Conservation (phyloP, 1,140 invertebrate species). For the Trachelipus rathkii region DNA sequence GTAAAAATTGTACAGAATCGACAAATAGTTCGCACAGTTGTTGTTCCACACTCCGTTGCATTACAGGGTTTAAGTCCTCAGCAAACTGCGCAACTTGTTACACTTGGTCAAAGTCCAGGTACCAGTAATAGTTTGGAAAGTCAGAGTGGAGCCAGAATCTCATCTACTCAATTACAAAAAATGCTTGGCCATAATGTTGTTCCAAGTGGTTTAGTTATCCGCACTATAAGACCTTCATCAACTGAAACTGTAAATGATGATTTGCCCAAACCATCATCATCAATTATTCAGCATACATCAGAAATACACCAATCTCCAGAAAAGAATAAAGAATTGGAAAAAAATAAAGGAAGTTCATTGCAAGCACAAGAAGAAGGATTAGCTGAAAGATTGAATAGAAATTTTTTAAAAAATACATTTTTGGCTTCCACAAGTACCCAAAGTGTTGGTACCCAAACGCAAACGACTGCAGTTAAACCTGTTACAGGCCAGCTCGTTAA, state of each 20-base stretch:
- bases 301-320: constrained; percentile 24
- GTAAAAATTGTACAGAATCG: constrained; percentile 46
- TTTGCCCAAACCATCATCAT: neutral
- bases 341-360: constrained; percentile 26
- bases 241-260: neutral
- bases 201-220: constrained; percentile 35
- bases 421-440: constrained; percentile 43
- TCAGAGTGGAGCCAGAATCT: constrained; percentile 29
- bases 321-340: constrained; percentile 23
- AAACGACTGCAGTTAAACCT: constrained; percentile 43
- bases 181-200: constrained; percentile 33
- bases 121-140: neutral
- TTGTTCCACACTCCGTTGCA: constrained; percentile 43
- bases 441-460: constrained; percentile 45
- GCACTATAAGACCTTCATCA: constrained; percentile 37
- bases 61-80: constrained; percentile 37
- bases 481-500: constrained; percentile 42
- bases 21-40: constrained; percentile 43
- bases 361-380: constrained; percentile 43
- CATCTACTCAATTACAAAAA: constrained; percentile 35
- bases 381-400: constrained; percentile 38
- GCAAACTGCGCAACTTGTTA: constrained; percentile 37
- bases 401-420: constrained; percentile 42
- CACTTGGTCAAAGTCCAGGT: constrained; percentile 27
- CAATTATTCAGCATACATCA: neutral